Evolutionary conservation across 2,797 vertebrate genomes (phyloP), one percentile per base, ranked within the genome.

Genomic region (Manis javanica): DNA sequence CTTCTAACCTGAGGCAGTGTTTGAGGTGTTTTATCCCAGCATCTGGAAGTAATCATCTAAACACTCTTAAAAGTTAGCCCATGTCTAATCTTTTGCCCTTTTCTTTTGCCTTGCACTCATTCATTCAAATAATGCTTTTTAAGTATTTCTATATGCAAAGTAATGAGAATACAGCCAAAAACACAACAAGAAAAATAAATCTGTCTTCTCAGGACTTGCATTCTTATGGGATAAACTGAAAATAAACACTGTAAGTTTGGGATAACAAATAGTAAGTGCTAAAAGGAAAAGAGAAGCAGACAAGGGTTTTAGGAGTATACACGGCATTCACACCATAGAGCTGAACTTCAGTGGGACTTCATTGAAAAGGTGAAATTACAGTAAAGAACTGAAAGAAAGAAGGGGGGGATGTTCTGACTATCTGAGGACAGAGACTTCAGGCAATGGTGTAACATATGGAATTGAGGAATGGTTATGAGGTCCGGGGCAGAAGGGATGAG

Each of bases 41-140:
- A 64, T 68, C 37, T 94, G 63, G 14, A 93, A 42, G 12, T 37
- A 31, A 86, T 75, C 49, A 57, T 85, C 34, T 81, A 34, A 94
- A 59, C 5, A 71, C 37, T 77, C 1, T 29, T 18, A 69, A 68
- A 14, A 24, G 37, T 72, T 75, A 77, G 0, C 14, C 34, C 4
- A 4, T 31, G 5, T 61, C 29, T 83, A 46, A 93, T 93, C 15
- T 59, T 34, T 74, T 77, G 11, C 57, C 13, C 11, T 87, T 11
- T 1, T 87, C 13, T 21, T 84, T 84, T 46, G 11, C 29, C 13
- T 46, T 71, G 46, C 46, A 46, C 46, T 46, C 39, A 81, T 29
- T 46, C 13, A 75, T 49, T 29, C 61, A n/a, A 66, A 14, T 49
- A 79, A 39, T 42, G 24, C 2, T 72, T 93, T 42, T n/a, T 42